Evolutionary conservation across 37 sponge, comb jelly and placozoan genomes (phyloP), one percentile per base, ranked within the genome.

Genomic region (Mnemiopsis leidyi): DNA sequence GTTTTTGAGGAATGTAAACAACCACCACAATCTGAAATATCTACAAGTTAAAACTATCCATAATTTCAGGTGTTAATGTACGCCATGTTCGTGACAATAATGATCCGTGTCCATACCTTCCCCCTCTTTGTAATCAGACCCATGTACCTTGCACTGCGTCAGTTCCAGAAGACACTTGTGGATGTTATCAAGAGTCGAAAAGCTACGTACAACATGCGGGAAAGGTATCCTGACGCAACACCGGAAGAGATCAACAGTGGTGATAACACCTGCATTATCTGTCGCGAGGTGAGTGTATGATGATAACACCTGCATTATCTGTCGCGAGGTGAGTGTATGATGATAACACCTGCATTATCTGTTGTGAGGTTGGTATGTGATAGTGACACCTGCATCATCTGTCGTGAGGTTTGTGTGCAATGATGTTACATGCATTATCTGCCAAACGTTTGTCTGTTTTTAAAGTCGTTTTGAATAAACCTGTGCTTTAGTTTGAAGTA

Each of bases 351-450:
- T 99, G 99, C 39, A 96, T 97, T 69, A 95, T 99, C 69, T 99
- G 99, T 79, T 94, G 99, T 2, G 99, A 99, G 92, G 97, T 96
- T 69, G 96, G 97, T n/a, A n/a, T n/a, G n/a, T 1, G 95, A 69
- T 9, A 94, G 96, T 82, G 95, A 95, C 40, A 94, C 96, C 24
- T 99, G 99, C 39, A 96, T 97, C 73, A 95, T 99, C 69, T 99
- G 99, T 79, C 94, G 99, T 2, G 99, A 99, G 92, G 97, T 96
- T 69, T 95, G 97, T n/a, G n/a, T n/a, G n/a, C n/a, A n/a, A n/a
- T n/a, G n/a, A n/a, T n/a, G n/a, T n/a, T n/a, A n/a, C n/a, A n/a
- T n/a, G n/a, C n/a, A n/a, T n/a, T n/a, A n/a, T n/a, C n/a, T n/a
- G n/a, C n/a, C n/a, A n/a, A n/a, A n/a, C n/a, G n/a, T n/a, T n/a